These are phyloP conservation scores for Pituophis catenifer DNA, from an alignment of 2,113 vertebrate species.

Conservation along the genomic window DNA sequence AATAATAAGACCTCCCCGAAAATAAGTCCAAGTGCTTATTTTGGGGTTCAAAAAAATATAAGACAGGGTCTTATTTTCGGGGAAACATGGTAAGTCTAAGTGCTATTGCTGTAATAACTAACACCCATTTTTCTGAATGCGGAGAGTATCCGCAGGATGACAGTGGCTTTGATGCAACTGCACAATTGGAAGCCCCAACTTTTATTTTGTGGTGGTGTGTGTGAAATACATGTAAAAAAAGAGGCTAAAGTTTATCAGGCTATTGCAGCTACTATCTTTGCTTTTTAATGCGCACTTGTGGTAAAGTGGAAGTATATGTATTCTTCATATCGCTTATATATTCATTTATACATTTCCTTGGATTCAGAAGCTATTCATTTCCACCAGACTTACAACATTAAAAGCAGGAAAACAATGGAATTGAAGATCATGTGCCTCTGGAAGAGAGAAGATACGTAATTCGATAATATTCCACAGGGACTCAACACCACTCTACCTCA, in stretches of 20 bases:
- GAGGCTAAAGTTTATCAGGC: neutral
- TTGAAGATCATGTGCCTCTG: neutral
- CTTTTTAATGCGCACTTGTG: neutral
- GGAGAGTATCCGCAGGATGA: neutral
- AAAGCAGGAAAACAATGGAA: neutral
- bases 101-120: neutral
- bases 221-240: neutral
- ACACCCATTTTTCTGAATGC: neutral
- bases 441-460: neutral
- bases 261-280: neutral
- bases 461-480: neutral
- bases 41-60: too few relatives aligned
- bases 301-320: neutral
- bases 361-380: neutral
- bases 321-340: neutral
- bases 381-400: neutral
- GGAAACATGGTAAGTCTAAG: too few relatives aligned
- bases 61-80: too few relatives aligned
- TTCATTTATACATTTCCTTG: neutral
- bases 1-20: too few relatives aligned
- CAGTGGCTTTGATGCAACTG: neutral
- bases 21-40: too few relatives aligned
- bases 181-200: neutral
- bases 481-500: neutral
- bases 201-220: neutral